Percentiles rank a stretch among this genome's conserved stretches.
These are phyloP conservation scores for Dascillus cervinus DNA, from an alignment of 2,888 invertebrate species.

Conservation along the genomic window DNA sequence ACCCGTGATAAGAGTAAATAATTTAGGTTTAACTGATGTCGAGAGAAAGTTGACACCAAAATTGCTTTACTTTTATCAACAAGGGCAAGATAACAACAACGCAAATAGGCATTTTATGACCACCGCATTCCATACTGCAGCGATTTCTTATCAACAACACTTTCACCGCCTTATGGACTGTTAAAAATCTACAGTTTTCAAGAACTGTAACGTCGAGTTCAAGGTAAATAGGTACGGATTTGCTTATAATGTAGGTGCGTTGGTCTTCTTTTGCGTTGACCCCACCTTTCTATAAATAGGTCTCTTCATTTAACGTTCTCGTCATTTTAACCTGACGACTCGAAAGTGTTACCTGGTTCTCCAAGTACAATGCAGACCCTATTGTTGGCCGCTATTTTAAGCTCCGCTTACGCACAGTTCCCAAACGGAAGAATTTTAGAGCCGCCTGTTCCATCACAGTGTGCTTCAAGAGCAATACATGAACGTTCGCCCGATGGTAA, in stretches of 20 bases:
- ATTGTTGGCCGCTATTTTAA: slow-evolving; percentile 41
- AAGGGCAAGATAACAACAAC: background rate
- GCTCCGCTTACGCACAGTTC: slow-evolving; percentile 57
- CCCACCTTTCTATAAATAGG: slow-evolving; percentile 27
- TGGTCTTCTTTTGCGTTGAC: slow-evolving; percentile 20
- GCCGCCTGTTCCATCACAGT: slow-evolving; percentile 66
- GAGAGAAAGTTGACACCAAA: slow-evolving; percentile 22
- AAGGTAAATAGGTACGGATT: slow-evolving; percentile 26
- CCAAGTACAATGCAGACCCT: too few species aligned
- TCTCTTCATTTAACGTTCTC: too few species aligned
- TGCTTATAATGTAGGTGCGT: slow-evolving; percentile 16
- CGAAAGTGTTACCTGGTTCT: too few species aligned
- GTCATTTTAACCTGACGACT: too few species aligned
- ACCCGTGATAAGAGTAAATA: slow-evolving; percentile 12
- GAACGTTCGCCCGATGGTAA: slow-evolving; percentile 67
- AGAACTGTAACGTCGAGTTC: slow-evolving; percentile 23
- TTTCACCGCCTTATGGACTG: too few species aligned
- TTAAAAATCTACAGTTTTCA: slow-evolving; percentile 12
- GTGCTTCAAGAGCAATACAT: slow-evolving; percentile 66
- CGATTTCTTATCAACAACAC: slow-evolving; percentile 8
- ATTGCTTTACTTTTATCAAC: slow-evolving; percentile 9
- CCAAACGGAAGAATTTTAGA: slow-evolving; percentile 71
- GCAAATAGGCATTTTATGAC: background rate
- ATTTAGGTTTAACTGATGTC: slow-evolving; percentile 8
- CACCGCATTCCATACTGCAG: background rate